These are phyloP conservation scores for Drosophila anomelani DNA, from an alignment of 2,888 invertebrate genomes.

Conservation along the genomic window DNA sequence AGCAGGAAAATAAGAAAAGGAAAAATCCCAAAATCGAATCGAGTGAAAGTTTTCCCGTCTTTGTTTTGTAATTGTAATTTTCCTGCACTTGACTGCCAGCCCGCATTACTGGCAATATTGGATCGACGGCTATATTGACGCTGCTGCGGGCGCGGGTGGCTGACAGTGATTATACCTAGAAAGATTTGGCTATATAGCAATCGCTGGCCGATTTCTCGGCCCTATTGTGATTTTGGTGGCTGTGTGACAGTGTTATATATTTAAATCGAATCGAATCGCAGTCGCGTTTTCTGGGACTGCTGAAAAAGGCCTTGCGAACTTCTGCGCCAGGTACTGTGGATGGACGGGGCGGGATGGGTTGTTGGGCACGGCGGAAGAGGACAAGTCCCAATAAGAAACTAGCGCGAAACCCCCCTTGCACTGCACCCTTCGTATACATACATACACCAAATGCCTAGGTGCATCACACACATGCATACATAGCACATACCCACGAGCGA, in stretches of 20 bases:
- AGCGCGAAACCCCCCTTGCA: constrained; percentile 60
- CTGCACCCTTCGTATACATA: constrained; percentile 5
- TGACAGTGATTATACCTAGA: constrained; percentile 52
- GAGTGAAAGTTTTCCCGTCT: constrained; percentile 74
- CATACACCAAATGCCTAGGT: constrained; percentile 11
- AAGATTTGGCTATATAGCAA: constrained; percentile 39
- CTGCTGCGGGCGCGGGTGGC: constrained; percentile 43
- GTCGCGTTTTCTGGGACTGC: constrained; percentile 49
- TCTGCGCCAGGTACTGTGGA: constrained; percentile 73
- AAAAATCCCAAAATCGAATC: constrained; percentile 46
- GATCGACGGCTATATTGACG: constrained; percentile 51
- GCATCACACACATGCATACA: constrained; percentile 13
- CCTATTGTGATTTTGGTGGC: constrained; percentile 43
- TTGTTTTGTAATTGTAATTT: constrained; percentile 77
- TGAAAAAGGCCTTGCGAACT: constrained; percentile 59
- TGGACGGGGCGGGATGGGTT: constrained; percentile 11
- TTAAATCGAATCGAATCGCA: constrained; percentile 53
- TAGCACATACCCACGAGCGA: constrained; percentile 15
- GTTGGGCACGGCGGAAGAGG: constrained; percentile 30
- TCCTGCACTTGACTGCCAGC: constrained; percentile 47
- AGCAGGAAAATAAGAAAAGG: constrained; percentile 23
- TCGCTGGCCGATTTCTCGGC: constrained; percentile 48
- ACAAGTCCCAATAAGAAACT: constrained; percentile 61
- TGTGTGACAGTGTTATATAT: constrained; percentile 39
- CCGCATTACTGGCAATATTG: constrained; percentile 53